Evolutionary conservation across 2,888 invertebrate genomes (phyloP).

Genomic region (Drosophila mimica): DNA sequence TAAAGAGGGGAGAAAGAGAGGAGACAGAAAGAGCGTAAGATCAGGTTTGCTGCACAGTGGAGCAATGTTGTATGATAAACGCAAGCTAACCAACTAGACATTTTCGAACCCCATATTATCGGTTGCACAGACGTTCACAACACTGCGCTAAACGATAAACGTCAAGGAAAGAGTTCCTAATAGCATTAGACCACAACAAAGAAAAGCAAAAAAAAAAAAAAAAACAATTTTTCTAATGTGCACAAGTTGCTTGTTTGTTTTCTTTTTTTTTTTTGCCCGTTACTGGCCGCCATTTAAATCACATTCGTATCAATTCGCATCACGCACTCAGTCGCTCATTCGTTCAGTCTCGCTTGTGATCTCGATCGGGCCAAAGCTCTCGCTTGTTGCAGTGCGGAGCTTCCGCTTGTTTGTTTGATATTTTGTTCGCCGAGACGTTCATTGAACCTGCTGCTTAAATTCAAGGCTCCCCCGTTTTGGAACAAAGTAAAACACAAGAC

Average conservation of each 20-base stretch:
- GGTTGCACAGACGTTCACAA: conserved; percentile 49
- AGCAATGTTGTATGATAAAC: conserved; percentile 1
- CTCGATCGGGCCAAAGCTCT: conserved; percentile 57
- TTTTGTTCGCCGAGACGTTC: conserved; percentile 55
- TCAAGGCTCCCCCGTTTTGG: conserved; percentile 59
- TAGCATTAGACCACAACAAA: conserved; percentile 44
- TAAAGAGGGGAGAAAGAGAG: conserved; percentile 8
- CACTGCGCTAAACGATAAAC: conserved; percentile 51
- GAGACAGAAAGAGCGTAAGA: conserved; percentile 9
- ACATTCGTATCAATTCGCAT: conserved; percentile 53
- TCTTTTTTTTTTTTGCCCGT: not conserved
- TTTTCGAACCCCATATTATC: conserved; percentile 32
- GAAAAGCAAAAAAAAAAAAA: conserved; percentile 8
- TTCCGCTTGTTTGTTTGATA: conserved; percentile 38
- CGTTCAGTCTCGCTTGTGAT: conserved; percentile 58
- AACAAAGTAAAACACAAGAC: conserved; percentile 40
- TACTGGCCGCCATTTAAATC: conserved; percentile 44
- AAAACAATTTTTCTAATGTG: conserved; percentile 29
- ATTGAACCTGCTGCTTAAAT: conserved; percentile 54
- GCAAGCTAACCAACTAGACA: conserved; percentile 32
- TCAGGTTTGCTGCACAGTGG: conserved; percentile 49
- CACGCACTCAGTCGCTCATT: conserved; percentile 40
- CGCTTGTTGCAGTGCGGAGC: conserved; percentile 25
- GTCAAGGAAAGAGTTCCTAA: conserved; percentile 46
- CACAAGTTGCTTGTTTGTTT: conserved; percentile 6